Evolutionary conservation across 2,888 invertebrate species (phyloP).

Genomic region (Netelia inedita): DNA sequence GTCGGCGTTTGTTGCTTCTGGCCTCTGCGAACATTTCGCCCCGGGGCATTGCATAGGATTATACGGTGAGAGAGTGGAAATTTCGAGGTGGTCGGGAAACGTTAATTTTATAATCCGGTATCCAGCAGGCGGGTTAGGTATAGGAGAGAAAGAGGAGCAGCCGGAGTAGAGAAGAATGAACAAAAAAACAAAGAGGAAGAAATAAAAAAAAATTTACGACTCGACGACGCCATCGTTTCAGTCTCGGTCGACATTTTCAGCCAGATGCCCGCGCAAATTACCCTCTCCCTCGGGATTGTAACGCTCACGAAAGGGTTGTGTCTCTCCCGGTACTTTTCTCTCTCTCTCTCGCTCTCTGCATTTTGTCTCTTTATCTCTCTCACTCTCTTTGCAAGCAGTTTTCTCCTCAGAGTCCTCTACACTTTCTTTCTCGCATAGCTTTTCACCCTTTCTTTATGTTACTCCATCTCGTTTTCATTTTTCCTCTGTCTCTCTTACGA

Average conservation of each 20-base stretch:
- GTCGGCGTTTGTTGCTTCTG: conserved; percentile 56
- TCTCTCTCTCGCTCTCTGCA: conserved; percentile 36
- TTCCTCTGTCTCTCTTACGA: background rate
- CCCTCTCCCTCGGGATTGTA: conserved; percentile 68
- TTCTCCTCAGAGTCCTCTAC: conserved; percentile 39
- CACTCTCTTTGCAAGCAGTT: conserved; percentile 27
- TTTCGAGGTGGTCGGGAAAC: conserved; percentile 62
- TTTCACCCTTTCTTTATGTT: conserved; percentile 28
- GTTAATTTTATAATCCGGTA: conserved; percentile 83
- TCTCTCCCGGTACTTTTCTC: conserved; percentile 44
- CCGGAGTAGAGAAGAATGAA: conserved; percentile 23
- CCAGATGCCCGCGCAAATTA: conserved; percentile 77
- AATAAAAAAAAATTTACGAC: conserved; percentile 68
- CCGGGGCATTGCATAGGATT: conserved; percentile 51
- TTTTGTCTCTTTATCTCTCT: conserved; percentile 41
- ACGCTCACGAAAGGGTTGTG: conserved; percentile 67
- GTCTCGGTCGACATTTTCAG: conserved; percentile 70
- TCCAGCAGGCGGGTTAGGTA: conserved; percentile 24
- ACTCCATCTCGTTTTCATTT: conserved; percentile 41
- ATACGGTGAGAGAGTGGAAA: conserved; percentile 43
- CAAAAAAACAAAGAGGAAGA: conserved; percentile 6
- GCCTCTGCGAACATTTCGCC: conserved; percentile 43
- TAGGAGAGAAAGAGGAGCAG: conserved; percentile 74
- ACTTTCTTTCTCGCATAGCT: conserved; percentile 28
- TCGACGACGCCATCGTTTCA: conserved; percentile 69